Evolutionary conservation across 2,113 vertebrate species (phyloP).

Genomic region (Sardina pilchardus): DNA sequence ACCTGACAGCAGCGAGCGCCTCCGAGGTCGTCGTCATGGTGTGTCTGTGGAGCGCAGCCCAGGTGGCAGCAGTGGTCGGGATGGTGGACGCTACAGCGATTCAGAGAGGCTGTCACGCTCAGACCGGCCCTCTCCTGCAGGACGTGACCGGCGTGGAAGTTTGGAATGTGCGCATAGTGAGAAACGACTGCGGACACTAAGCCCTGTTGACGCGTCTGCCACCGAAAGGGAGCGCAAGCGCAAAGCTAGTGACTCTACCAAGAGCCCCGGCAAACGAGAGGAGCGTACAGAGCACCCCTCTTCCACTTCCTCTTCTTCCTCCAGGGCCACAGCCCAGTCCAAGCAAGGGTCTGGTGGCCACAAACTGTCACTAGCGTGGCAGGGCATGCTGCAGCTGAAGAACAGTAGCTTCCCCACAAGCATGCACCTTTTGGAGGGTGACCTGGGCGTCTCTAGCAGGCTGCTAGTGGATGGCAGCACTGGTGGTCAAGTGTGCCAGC

Average conservation of each 20-base stretch:
- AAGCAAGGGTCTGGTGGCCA: conserved; percentile 71
- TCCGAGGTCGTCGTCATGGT: conserved; percentile 80
- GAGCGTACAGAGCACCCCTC: conserved; percentile 72
- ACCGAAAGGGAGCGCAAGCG: conserved; percentile 75
- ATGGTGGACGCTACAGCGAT: conserved; percentile 84
- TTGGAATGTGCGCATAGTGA: conserved; percentile 80
- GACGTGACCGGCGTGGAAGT: conserved; percentile 79
- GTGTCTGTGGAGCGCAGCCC: conserved; percentile 89
- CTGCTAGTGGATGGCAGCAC: conserved; percentile 86
- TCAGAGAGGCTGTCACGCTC: conserved; percentile 82
- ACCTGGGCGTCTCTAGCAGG: conserved; percentile 87
- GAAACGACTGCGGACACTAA: conserved; percentile 71
- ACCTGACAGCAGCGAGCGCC: conserved; percentile 87
- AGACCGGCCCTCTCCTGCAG: conserved; percentile 79
- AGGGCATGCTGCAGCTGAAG: conserved; percentile 95
- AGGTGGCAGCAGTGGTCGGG: conserved; percentile 81
- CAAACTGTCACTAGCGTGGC: conserved; percentile 92
- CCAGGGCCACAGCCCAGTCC: conserved; percentile 68
- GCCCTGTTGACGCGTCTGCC: conserved; percentile 52
- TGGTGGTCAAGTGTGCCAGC: conserved; percentile 88
- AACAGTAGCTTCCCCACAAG: conserved; percentile 98
- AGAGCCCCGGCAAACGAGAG: conserved; percentile 83
- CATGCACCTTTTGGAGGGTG: conserved; percentile 96
- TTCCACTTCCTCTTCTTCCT: conserved; percentile 53
- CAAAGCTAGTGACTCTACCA: conserved; percentile 78